Evolutionary conservation across 2,113 vertebrate species (phyloP).

Genomic region (Electrona antarctica): DNA sequence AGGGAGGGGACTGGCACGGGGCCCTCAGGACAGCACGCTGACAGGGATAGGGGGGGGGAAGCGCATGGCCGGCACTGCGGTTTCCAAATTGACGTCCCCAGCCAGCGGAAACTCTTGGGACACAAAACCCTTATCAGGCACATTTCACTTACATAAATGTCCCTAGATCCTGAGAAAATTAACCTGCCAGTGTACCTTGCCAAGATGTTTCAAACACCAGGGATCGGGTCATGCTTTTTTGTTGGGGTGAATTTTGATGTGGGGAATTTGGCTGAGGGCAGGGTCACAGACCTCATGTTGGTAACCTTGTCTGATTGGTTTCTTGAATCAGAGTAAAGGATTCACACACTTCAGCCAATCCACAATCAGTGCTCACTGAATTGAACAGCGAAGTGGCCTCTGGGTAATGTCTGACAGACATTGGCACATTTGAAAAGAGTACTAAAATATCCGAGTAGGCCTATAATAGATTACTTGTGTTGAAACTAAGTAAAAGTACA

Average conservation of each 20-base stretch:
- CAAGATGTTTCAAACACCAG: conserved; percentile 5
- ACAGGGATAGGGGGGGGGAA: conserved; percentile 43
- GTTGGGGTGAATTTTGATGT: background rate
- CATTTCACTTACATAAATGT: conserved; percentile 57
- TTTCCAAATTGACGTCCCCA: conserved; percentile 21
- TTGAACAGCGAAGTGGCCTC: too few relatives aligned
- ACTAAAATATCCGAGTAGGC: too few relatives aligned
- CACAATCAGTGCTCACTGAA: too few relatives aligned
- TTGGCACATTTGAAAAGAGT: too few relatives aligned
- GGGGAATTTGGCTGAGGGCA: conserved; percentile 30
- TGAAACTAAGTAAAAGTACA: too few relatives aligned
- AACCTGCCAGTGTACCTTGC: conserved; percentile 26
- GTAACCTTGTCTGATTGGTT: conserved; percentile 51
- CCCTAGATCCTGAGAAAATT: conserved; percentile 32
- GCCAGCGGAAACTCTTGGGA: conserved; percentile 45
- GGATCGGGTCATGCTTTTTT: conserved; percentile 40
- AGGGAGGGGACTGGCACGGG: conserved; percentile 60
- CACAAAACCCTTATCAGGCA: conserved; percentile 48
- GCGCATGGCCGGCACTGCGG: conserved; percentile 14
- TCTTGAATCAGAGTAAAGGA: background rate
- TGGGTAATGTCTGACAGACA: too few relatives aligned
- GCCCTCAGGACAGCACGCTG: conserved; percentile 61
- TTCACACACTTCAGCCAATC: too few relatives aligned
- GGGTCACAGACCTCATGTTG: conserved; percentile 43
- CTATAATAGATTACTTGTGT: too few relatives aligned